These are phyloP conservation scores for Hydriomena furcata DNA, from an alignment of 2,888 invertebrate species.

Conservation along the genomic window DNA sequence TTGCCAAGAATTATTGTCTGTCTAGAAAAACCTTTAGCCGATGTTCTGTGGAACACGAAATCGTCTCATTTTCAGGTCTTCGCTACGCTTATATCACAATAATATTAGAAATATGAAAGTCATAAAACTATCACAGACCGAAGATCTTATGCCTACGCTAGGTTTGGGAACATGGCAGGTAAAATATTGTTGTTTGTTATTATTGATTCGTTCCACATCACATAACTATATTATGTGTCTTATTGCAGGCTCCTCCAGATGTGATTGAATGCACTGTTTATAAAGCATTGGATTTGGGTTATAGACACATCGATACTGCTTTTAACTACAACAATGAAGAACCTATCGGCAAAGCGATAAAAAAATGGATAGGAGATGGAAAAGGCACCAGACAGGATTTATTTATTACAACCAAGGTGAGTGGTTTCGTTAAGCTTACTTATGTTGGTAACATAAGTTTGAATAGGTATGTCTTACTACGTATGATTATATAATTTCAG, in stretches of 20 bases:
- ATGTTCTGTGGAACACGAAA: slow-evolving; percentile 47
- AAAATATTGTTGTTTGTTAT: slow-evolving; percentile 7
- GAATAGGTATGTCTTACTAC: too few relatives aligned
- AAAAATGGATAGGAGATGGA: slow-evolving; percentile 85
- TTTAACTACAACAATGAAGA: slow-evolving; percentile 91
- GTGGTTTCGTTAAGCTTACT: too few relatives aligned
- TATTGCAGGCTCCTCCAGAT: slow-evolving; percentile 84
- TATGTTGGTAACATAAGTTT: too few relatives aligned
- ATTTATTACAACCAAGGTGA: slow-evolving; percentile 92
- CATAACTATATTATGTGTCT: slow-evolving; percentile 1
- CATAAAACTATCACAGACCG: slow-evolving; percentile 70
- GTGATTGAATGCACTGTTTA: slow-evolving; percentile 86
- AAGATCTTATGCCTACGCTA: slow-evolving; percentile 86
- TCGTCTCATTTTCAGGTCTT: slow-evolving; percentile 41
- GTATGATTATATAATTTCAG: too few relatives aligned
- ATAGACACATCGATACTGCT: slow-evolving; percentile 91
- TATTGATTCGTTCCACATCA: background rate
- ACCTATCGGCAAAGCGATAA: slow-evolving; percentile 87
- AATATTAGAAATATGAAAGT: slow-evolving; percentile 69
- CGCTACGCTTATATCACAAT: slow-evolving; percentile 43
- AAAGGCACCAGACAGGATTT: slow-evolving; percentile 87
- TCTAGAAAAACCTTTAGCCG: slow-evolving; percentile 38
- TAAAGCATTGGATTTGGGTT: slow-evolving; percentile 87
- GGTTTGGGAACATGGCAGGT: slow-evolving; percentile 90
- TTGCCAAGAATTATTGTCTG: slow-evolving; percentile 59